Evolutionary conservation across 2,113 vertebrate species (phyloP).

Genomic region (Grammomys surdaster): DNA sequence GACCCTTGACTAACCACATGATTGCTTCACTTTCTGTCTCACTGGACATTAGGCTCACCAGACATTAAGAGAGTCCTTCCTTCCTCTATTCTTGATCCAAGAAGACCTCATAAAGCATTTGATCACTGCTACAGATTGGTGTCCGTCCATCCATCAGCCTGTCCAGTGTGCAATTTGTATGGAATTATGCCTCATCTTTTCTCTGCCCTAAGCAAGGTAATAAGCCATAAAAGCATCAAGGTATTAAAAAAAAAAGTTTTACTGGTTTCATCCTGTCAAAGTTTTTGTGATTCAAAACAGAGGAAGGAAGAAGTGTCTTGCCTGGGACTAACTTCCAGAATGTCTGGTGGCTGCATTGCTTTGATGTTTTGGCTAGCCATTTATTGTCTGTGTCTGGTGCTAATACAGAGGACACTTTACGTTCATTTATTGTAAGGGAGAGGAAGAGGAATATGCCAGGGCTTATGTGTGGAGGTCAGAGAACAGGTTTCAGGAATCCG

Average conservation of each 20-base stretch:
- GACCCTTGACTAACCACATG: background rate
- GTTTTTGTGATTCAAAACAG: conserved; percentile 31
- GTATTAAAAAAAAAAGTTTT: background rate
- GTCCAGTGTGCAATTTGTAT: background rate
- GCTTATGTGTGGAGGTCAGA: background rate
- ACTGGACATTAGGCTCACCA: background rate
- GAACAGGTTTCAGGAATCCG: no score
- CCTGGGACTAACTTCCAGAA: background rate
- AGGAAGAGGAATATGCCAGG: no score
- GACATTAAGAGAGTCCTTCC: background rate
- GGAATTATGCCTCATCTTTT: background rate
- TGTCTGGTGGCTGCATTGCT: background rate
- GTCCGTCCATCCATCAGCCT: background rate
- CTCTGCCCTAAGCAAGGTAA: conserved; percentile 7
- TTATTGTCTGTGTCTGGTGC: background rate
- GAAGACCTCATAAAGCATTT: background rate
- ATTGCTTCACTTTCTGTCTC: background rate
- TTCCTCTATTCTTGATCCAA: no score
- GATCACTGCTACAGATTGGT: background rate
- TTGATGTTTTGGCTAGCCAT: background rate
- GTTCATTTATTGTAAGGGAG: background rate
- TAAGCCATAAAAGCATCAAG: background rate
- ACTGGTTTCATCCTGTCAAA: background rate
- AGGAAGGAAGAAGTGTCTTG: conserved; percentile 32
- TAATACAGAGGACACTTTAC: background rate